phyloP scores from a whole-genome alignment of 2,888 invertebrate genomes.

The Hemistola chrysoprasaria region DNA sequence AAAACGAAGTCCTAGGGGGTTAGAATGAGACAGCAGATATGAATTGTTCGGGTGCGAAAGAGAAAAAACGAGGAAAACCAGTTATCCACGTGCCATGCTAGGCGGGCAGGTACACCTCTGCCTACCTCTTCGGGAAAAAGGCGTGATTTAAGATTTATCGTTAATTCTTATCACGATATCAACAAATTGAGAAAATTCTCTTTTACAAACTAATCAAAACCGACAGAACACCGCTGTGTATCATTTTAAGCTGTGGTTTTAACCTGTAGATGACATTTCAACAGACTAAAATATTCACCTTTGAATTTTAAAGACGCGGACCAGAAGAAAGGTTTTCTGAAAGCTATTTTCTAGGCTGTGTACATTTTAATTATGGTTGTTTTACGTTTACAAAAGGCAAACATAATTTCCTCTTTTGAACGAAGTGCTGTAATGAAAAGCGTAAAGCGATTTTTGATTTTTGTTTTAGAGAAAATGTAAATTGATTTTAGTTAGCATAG shows the following conservation, averaged over 20 bases:
- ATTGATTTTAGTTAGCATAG: constrained; percentile 10
- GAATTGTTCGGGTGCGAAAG: too few relatives aligned
- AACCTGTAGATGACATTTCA: neutral
- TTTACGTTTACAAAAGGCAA: constrained; percentile 12
- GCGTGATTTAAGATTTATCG: too few relatives aligned
- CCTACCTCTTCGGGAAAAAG: too few relatives aligned
- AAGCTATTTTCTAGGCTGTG: constrained; percentile 6
- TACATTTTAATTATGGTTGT: constrained; percentile 14
- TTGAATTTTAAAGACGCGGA: neutral
- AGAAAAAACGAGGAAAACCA: too few relatives aligned
- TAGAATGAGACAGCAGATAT: too few relatives aligned
- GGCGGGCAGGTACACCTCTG: too few relatives aligned
- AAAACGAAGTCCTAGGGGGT: too few relatives aligned
- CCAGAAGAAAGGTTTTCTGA: neutral
- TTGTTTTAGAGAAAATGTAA: constrained; percentile 3
- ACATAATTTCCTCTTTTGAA: constrained; percentile 18
- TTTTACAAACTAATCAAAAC: neutral
- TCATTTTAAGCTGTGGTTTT: constrained; percentile 1
- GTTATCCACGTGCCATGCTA: too few relatives aligned
- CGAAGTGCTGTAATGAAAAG: constrained; percentile 13
- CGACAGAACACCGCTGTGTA: neutral
- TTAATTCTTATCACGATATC: too few relatives aligned
- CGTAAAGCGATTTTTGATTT: constrained; percentile 11
- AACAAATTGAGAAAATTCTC: too few relatives aligned
- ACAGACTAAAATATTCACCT: constrained; percentile 8